Conservation (phyloP, 2,113 vertebrate genomes). For the Halichoeres trimaculatus region DNA sequence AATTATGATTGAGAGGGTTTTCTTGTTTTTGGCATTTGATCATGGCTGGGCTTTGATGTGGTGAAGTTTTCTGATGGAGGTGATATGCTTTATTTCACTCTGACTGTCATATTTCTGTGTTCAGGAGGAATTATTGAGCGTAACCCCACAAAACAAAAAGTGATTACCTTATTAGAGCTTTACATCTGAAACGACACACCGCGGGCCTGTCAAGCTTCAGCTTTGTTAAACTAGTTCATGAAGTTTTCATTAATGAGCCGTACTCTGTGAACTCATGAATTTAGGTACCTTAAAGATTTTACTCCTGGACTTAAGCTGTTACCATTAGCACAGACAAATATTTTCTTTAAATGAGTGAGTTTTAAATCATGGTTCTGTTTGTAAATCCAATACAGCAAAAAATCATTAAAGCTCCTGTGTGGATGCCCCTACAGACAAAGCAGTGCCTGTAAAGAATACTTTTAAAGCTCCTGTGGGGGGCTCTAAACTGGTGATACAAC, state of each 20-base stretch:
- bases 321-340: too few relatives aligned
- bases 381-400: too few relatives aligned
- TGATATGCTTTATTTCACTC: neutral
- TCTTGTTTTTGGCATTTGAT: conserved; percentile 7
- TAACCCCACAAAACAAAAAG: neutral
- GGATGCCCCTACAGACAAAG: too few relatives aligned
- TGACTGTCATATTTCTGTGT: conserved; percentile 16
- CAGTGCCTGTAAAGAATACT: too few relatives aligned
- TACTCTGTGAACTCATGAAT: neutral
- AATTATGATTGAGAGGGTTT: neutral
- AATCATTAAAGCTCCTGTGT: too few relatives aligned
- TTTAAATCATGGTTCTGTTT: too few relatives aligned
- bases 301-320: too few relatives aligned
- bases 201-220: conserved; percentile 5
- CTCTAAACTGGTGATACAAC: too few relatives aligned
- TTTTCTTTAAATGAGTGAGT: too few relatives aligned
- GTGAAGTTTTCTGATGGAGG: neutral
- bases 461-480: too few relatives aligned
- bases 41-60: conserved; percentile 5
- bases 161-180: neutral
- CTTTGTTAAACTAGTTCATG: neutral
- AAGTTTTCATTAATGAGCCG: neutral
- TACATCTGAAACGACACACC: neutral
- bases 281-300: too few relatives aligned
- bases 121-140: conserved; percentile 19